These are phyloP conservation scores for Geopemphigus sp. DNA, from an alignment of 1,140 invertebrate genomes.

Conservation along the genomic window DNA sequence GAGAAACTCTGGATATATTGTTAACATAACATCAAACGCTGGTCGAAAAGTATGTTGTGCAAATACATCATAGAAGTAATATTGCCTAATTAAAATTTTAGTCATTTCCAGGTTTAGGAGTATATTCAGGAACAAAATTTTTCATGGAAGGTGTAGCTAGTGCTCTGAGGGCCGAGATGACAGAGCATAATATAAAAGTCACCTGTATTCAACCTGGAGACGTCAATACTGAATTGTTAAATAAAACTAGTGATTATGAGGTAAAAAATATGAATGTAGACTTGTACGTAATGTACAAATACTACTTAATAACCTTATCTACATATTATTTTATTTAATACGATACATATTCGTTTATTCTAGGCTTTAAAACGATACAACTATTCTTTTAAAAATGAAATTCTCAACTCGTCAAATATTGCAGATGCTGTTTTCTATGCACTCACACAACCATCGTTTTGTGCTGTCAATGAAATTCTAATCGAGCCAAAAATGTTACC, in stretches of 20 bases:
- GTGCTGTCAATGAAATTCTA: conserved; percentile 53
- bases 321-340: background rate
- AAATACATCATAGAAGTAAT: background rate
- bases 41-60: conserved; percentile 51
- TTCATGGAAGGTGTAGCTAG: conserved; percentile 53
- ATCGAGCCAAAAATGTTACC: conserved; percentile 53
- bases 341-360: conserved; percentile 36
- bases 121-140: conserved; percentile 53
- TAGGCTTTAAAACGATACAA: conserved; percentile 52
- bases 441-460: conserved; percentile 52
- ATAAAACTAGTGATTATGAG: conserved; percentile 51
- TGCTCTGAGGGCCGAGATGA: conserved; percentile 52
- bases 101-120: conserved; percentile 53
- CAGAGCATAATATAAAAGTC: conserved; percentile 52
- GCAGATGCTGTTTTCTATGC: conserved; percentile 53
- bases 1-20: conserved; percentile 52
- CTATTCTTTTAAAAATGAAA: conserved; percentile 46
- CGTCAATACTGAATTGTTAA: conserved; percentile 52
- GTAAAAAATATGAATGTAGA: conserved; percentile 30
- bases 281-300: background rate
- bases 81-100: conserved; percentile 23
- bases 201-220: conserved; percentile 54
- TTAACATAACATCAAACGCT: conserved; percentile 54
- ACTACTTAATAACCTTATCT: no score
- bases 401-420: conserved; percentile 52